These are phyloP conservation scores for Nyctalus aviator DNA, from an alignment of 2,797 vertebrate species.

Conservation along the genomic window DNA sequence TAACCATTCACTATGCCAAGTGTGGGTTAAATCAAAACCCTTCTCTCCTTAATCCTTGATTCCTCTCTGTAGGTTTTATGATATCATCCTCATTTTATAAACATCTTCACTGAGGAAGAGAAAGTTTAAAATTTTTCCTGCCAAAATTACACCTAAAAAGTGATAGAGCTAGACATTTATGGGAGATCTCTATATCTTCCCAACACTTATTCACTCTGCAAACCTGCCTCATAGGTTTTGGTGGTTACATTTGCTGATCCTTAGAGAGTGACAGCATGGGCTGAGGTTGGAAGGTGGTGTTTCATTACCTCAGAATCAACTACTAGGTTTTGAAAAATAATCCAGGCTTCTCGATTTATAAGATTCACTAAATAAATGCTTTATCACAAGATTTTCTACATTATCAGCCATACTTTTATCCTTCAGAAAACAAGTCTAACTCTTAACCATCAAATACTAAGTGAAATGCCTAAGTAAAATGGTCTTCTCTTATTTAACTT, in stretches of 20 bases:
- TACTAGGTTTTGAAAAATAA: not conserved
- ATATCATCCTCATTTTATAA: not conserved
- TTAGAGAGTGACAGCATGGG: not conserved
- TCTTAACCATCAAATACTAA: constrained; percentile 39
- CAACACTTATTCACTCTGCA: not conserved
- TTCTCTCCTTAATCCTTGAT: not conserved
- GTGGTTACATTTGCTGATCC: not conserved
- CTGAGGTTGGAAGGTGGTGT: not conserved
- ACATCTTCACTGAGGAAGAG: not conserved
- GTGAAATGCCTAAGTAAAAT: constrained; percentile 48
- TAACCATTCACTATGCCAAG: not conserved
- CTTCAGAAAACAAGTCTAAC: constrained; percentile 46
- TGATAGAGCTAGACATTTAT: not conserved
- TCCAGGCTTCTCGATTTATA: not conserved
- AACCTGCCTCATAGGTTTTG: not conserved
- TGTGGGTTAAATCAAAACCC: not conserved
- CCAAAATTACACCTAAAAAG: not conserved
- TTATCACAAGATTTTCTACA: constrained; percentile 24
- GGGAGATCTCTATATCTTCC: not conserved
- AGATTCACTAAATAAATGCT: constrained; percentile 19
- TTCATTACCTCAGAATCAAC: not conserved
- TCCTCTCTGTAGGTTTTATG: not conserved
- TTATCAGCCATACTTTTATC: not conserved
- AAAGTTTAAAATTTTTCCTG: not conserved
- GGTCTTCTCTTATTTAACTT: constrained; percentile 56